These are phyloP conservation scores for Phylloscopus whistleri DNA, from an alignment of 2,113 vertebrate species.

Conservation along the genomic window DNA sequence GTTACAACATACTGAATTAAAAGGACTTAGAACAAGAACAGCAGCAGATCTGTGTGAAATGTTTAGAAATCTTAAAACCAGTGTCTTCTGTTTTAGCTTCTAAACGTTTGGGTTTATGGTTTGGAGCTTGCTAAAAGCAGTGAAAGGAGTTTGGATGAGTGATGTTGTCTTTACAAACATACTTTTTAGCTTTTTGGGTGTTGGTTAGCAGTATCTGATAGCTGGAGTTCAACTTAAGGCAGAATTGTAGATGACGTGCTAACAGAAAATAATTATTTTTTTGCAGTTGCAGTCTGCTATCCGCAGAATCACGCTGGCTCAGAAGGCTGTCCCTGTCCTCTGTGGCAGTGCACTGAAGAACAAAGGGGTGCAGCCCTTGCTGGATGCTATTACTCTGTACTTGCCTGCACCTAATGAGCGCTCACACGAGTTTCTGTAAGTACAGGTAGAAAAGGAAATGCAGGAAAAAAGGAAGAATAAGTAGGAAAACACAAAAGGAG, in stretches of 20 bases:
- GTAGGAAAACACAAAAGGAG: neutral
- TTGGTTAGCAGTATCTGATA: neutral
- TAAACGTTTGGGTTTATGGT: neutral
- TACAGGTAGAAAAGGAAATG: neutral
- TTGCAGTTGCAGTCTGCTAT: slow-evolving; percentile 84
- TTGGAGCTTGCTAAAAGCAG: neutral
- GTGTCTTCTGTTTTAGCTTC: neutral
- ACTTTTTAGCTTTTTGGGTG: neutral
- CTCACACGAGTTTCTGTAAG: slow-evolving; percentile 86
- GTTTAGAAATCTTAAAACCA: neutral
- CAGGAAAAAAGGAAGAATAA: neutral
- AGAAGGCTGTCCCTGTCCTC: slow-evolving; percentile 87
- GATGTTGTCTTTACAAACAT: neutral
- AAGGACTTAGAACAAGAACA: neutral
- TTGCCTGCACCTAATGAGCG: slow-evolving; percentile 88
- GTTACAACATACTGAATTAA: neutral
- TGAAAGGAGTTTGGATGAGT: neutral
- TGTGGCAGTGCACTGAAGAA: slow-evolving; percentile 94
- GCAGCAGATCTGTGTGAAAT: neutral
- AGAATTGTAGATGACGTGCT: neutral
- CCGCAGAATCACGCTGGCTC: slow-evolving; percentile 84
- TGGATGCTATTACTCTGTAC: slow-evolving; percentile 87
- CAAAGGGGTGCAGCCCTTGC: slow-evolving; percentile 90
- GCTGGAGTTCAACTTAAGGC: neutral
- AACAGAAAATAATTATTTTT: neutral